phyloP scores from a whole-genome alignment of 1,140 invertebrate species.

The Apis dorsata region DNA sequence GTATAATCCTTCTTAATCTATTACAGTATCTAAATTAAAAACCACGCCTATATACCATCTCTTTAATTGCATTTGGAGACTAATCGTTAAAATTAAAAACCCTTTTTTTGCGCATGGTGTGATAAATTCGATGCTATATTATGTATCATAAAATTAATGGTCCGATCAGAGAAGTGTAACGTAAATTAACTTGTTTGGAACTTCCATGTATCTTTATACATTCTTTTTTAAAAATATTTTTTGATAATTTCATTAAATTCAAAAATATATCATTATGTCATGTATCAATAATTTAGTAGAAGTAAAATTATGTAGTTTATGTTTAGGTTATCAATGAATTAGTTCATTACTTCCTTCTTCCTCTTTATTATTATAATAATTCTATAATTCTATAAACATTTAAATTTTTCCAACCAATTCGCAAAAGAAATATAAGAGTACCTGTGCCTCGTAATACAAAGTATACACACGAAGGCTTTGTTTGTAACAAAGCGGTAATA shows the following conservation, averaged over 20 bases:
- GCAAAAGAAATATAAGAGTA: not conserved
- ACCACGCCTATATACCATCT: not conserved
- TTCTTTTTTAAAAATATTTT: not conserved
- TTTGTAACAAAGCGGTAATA: conserved; percentile 40
- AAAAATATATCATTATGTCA: no score
- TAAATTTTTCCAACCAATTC: not conserved
- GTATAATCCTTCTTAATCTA: not conserved
- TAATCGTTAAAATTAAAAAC: not conserved
- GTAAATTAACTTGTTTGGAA: not conserved
- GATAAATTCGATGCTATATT: not conserved
- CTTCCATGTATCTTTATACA: not conserved
- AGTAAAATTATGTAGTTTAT: no score
- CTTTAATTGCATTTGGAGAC: conserved; percentile 1
- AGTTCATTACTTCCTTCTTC: no score
- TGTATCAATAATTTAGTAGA: no score
- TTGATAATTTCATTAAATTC: no score
- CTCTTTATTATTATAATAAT: no score
- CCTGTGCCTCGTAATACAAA: conserved; percentile 6
- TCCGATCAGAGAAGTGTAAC: not conserved
- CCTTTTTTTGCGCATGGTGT: not conserved
- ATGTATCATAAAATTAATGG: not conserved
- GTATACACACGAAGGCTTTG: conserved; percentile 10
- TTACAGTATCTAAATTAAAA: conserved; percentile 9
- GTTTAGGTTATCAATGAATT: no score
- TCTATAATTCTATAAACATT: no score